phyloP scores from a whole-genome alignment of 1,140 invertebrate genomes.

The Protaetia brevitarsis region DNA sequence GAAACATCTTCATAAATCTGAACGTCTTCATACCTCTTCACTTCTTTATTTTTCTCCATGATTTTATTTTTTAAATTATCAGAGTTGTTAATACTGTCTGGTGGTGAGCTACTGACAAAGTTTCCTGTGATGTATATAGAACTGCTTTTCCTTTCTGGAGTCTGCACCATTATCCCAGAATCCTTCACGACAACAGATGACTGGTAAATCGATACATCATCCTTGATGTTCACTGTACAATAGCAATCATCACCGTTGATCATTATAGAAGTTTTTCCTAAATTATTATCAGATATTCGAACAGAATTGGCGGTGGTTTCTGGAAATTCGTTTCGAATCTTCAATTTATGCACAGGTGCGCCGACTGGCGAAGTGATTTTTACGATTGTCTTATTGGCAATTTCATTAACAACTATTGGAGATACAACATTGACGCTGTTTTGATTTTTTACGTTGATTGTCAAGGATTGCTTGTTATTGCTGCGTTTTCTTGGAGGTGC shows the following conservation, averaged over 20 bases:
- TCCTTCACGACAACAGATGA: slow-evolving; percentile 65
- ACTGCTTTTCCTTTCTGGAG: slow-evolving; percentile 37
- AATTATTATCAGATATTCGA: slow-evolving; percentile 47
- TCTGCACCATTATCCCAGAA: slow-evolving; percentile 29
- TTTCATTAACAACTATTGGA: slow-evolving; percentile 20
- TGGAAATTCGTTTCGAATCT: slow-evolving; percentile 53
- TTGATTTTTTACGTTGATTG: background rate
- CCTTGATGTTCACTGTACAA: slow-evolving; percentile 61
- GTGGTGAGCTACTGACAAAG: background rate
- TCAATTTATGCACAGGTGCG: slow-evolving; percentile 56
- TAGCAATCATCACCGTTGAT: slow-evolving; percentile 72
- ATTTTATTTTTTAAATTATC: background rate
- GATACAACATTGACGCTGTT: background rate
- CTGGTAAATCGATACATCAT: slow-evolving; percentile 61
- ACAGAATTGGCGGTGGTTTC: slow-evolving; percentile 35
- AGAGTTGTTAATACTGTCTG: background rate
- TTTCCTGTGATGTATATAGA: slow-evolving; percentile 44
- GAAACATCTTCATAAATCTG: background rate
- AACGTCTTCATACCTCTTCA: background rate
- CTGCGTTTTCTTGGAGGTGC: slow-evolving; percentile 44
- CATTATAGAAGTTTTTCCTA: slow-evolving; percentile 70
- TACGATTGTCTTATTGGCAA: slow-evolving; percentile 43
- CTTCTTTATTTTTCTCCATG: background rate
- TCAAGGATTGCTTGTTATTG: slow-evolving; percentile 33
- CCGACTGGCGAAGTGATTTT: slow-evolving; percentile 41